Evolutionary conservation across 2,113 vertebrate species (phyloP).

Genomic region (Rhinolophus ferrumequinum): DNA sequence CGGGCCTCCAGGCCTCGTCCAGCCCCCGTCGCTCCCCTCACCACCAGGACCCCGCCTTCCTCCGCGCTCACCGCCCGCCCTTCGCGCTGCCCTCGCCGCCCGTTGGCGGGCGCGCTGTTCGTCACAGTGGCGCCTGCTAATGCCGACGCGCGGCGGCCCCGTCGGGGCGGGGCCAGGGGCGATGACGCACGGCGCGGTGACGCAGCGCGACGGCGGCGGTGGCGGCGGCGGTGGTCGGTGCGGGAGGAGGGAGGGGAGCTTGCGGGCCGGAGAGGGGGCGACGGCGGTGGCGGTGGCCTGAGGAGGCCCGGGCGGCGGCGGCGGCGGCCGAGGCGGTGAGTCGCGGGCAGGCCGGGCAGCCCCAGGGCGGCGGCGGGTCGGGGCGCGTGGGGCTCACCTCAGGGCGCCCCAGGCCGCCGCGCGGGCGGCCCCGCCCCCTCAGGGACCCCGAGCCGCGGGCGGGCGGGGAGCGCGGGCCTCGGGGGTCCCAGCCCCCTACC

Average conservation of each 20-base stretch:
- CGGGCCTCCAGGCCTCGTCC: constrained; percentile 52
- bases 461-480: constrained; percentile 39
- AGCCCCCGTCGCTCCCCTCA: constrained; percentile 25
- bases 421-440: constrained; percentile 79
- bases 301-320: constrained; percentile 61
- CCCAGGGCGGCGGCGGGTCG: constrained; percentile 55
- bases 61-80: constrained; percentile 62
- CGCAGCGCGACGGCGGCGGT: constrained; percentile 78
- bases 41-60: constrained; percentile 38
- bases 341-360: constrained; percentile 40
- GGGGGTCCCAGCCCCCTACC: not conserved
- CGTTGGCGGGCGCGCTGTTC: constrained; percentile 57
- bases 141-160: constrained; percentile 45
- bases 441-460: constrained; percentile 70
- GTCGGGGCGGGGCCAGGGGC: constrained; percentile 69
- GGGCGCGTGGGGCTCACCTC: constrained; percentile 70
- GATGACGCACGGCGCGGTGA: constrained; percentile 79
- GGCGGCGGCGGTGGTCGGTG: constrained; percentile 75
- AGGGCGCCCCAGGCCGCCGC: constrained; percentile 77
- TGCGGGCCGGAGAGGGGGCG: constrained; percentile 70
- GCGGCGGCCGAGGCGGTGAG: constrained; percentile 70
- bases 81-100: constrained; percentile 47
- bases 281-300: constrained; percentile 60
- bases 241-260: constrained; percentile 76
- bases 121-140: constrained; percentile 65